Percentiles rank a stretch among this genome's conserved stretches.
Conservation (phyloP, 2,797 vertebrate species). For the Glossophaga mutica region DNA sequence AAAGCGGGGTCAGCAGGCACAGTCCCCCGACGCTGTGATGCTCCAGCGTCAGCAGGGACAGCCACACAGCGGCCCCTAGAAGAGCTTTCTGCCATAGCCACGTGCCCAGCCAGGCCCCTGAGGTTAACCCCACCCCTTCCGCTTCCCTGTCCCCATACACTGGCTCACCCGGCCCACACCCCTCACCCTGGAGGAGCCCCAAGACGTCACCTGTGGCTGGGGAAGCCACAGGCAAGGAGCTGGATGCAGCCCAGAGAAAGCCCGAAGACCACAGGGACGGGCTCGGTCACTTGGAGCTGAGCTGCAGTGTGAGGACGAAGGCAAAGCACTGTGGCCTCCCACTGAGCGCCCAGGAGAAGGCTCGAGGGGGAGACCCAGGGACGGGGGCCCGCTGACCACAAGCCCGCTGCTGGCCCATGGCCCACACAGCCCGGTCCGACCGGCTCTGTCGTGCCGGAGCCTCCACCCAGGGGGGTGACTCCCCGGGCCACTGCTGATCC, state of each 20-base stretch:
- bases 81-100: fast-evolving
- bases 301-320: not conserved
- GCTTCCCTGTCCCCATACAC: fast-evolving
- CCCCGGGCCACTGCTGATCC: not conserved
- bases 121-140: too few relatives aligned
- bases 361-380: not conserved
- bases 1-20: not conserved
- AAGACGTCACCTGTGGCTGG: not conserved
- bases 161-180: fast-evolving
- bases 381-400: not conserved
- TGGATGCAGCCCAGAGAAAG: not conserved
- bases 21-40: fast-evolving
- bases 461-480: not conserved
- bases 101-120: fast-evolving
- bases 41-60: fast-evolving
- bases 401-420: not conserved
- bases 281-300: not conserved
- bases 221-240: not conserved
- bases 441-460: fast-evolving
- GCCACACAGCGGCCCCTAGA: fast-evolving
- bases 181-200: not conserved
- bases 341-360: not conserved
- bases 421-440: not conserved
- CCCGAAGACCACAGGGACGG: not conserved
- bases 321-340: not conserved